Base-by-base conservation (phyloP, 2,797 vertebrate genomes). In the Orientallactaga sibirica region DNA sequence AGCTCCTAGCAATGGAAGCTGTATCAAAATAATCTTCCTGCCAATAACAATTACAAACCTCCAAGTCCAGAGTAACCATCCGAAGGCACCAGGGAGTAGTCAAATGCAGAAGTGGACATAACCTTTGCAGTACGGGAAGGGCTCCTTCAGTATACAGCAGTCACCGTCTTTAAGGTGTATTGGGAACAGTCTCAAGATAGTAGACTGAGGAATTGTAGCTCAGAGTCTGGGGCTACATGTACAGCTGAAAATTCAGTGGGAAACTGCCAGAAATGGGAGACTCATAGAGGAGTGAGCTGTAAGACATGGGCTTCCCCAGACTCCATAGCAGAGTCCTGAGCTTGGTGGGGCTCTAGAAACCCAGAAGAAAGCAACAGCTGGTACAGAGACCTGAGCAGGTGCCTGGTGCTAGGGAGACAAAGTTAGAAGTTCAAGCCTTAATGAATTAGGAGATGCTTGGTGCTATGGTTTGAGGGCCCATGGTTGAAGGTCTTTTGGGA, bases 211-310 rank as follows among this genome's bases (percentile, higher is more conserved):
- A 58, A 11, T 41, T 68, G 62, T 33, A 76, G 9, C 14, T 18
- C 73, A 22, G 41, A 16, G 64, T 27, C 55, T 20, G 33, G 71
- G 58, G 29, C 43, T 87, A 2, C 3, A 52, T 9, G 25, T 2
- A 5, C 10, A 22, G 33, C 18, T 84, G 29, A 25, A 52, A 68
- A 67, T 37, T 25, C 2, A 80, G 43, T 22, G 9, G 88, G 58
- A 18, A 74, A 15, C 58, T 48, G 29, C 58, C 19, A 37, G 22
- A 73, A 75, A 58, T 43, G 61, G 9, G 20, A n/a, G 37, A 1
- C 0, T 5, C 6, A 0, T 3, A 3, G 85, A 41, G 14, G 33
- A n/a, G 0, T 27, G 41, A 67, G 11, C 67, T 58, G 48, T 20
- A 67, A 25, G 29, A n/a, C 3, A 16, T 19, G 27, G 4, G 33